These are phyloP conservation scores for Tonatia bakeri DNA, from an alignment of 2,113 vertebrate species.

Conservation along the genomic window DNA sequence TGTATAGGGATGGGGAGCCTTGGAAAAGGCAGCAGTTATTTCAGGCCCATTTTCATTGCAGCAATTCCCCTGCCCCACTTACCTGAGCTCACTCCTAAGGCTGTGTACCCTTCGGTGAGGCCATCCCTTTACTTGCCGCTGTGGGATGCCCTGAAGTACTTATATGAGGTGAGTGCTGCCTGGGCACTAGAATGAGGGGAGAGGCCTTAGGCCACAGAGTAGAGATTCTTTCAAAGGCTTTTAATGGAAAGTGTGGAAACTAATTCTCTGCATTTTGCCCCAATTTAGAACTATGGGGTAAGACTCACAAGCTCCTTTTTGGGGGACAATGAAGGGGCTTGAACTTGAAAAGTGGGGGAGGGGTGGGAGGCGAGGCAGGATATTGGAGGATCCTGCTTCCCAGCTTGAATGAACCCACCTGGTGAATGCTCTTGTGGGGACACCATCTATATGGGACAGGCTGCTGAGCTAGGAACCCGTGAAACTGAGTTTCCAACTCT, in stretches of 20 bases:
- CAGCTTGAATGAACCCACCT: background rate
- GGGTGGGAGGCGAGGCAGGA: background rate
- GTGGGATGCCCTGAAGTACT: conserved; percentile 85
- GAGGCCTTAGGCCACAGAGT: background rate
- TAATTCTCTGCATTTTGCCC: background rate
- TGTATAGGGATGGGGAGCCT: fast-evolving
- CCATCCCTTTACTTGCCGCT: conserved; percentile 84
- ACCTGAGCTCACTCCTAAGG: conserved; percentile 72
- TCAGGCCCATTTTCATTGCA: conserved; percentile 43
- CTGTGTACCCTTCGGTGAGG: conserved; percentile 70
- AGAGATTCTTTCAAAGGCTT: background rate
- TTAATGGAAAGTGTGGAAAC: background rate
- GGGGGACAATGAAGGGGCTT: background rate
- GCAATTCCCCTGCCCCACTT: conserved; percentile 67
- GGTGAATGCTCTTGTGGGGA: background rate
- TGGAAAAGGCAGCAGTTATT: background rate
- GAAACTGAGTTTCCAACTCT: background rate
- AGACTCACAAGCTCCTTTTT: background rate
- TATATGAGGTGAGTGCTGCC: conserved; percentile 78
- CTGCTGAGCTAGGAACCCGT: background rate
- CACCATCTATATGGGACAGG: background rate
- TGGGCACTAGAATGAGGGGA: background rate
- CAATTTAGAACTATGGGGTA: background rate
- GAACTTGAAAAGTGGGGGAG: background rate
- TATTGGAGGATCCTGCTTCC: background rate